Base-by-base conservation (phyloP, 1,140 invertebrate genomes). In the Drosophila jambulina region DNA sequence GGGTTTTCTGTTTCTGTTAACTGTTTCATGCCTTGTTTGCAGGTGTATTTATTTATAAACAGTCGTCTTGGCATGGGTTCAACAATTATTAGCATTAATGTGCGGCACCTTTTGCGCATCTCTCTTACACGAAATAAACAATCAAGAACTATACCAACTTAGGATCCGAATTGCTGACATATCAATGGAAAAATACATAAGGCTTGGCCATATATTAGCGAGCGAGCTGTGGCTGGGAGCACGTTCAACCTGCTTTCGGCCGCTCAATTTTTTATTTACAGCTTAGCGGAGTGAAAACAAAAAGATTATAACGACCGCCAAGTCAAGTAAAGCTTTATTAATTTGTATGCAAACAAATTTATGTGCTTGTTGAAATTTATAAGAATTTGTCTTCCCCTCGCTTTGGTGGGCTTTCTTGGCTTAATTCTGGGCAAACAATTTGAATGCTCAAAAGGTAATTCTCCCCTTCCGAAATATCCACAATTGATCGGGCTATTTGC, bases 291-390 rank as follows among this genome's bases (percentile, higher is more conserved):
- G 80, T 78, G 53, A 70, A 59, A 54, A 62, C 61, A 65, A 71
- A 64, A 63, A 49, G 25, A 62, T 53, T 61, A 56, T 45, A 42
- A 68, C 36, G 60, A 80, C 61, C 34, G 42, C 79, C 40, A 68
- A 59, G 57, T 58, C 36, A 59, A 59, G 32, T 53, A 72, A 87
- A 87, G 62, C 67, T 51, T 68, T 88, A 82, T 68, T 77, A 82
- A 83, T 70, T 78, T 75, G 59, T 57, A 75, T 81, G 79, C 84
- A 87, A 88, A 87, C 83, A 86, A 86, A 82, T 83, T 65, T 49
- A 68, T 69, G 58, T 49, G 71, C 59, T 51, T 69, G 59, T 57
- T 75, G 63, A 64, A 62, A 45, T 65, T 70, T 88, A 64, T 75
- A 82, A 69, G 25, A 71, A 51, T 51, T 60, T 36, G 23, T 46